Base-by-base conservation (phyloP, 2,113 vertebrate species). In the Cheilinus undulatus region DNA sequence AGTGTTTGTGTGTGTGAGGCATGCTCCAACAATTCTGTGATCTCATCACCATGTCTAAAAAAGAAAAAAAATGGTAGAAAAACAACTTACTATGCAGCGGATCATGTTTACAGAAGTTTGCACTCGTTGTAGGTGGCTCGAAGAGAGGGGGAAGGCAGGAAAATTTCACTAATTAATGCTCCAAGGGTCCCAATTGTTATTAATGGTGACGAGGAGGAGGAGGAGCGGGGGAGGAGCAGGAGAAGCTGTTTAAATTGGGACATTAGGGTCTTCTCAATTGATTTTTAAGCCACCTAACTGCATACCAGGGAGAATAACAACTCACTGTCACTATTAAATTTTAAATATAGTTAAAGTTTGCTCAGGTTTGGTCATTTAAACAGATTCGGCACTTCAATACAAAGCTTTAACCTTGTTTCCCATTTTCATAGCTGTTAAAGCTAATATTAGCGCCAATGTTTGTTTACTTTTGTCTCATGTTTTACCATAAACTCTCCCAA, bases 101-200 rank as follows among this genome's bases (percentile, higher is more conserved):
- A 83, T 76, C 49, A 66, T 92, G 91, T 94, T 93, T 92, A 91
- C 88, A 66, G 42, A 78, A 82, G 82, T 86, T 76, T 82, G 82
- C 73, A 66, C 61, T 90, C 56, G 48, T 81, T 78, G 73, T 83
- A 87, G 90, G 89, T 87, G 88, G 79, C 78, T 74, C 42, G 4
- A 70, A 78, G 93, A 79, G 90, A 92, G 91, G 75, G 40, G 90
- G 87, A 93, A 48, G 95, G 90, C 62, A 48, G 87, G 92, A 95
- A 94, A 93, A 95, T 93, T 94, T 71, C 68, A 92, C 95, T 97
- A 97, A 97, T 97, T 95, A 97, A 95, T 94, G 94, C 95, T 97
- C 94, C 86, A 87, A 96, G 96, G 92, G 88, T 87, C 95, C 93
- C 92, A 92, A 93, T 94, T 95, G 92, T 94, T 93, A 82, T 91